These are phyloP conservation scores for Thera obeliscata DNA, from an alignment of 2,888 invertebrate genomes.

Conservation along the genomic window DNA sequence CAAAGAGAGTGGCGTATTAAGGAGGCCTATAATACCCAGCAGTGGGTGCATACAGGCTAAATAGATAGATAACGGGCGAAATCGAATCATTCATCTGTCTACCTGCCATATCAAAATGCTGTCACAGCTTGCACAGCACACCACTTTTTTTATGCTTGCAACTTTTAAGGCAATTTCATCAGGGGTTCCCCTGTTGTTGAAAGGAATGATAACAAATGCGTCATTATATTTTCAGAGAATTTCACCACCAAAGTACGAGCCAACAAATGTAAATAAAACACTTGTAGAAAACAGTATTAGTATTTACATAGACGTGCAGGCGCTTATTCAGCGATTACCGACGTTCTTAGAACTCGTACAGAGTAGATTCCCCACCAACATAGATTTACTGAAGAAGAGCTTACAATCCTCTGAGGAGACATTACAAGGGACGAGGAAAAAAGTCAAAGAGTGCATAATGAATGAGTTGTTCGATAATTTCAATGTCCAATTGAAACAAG, in stretches of 20 bases:
- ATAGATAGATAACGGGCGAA: too few species aligned
- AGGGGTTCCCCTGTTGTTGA: constrained; percentile 16
- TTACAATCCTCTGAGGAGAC: constrained; percentile 59
- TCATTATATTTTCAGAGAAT: constrained; percentile 59
- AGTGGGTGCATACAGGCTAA: too few species aligned
- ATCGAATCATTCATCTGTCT: too few species aligned
- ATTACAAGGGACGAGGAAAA: constrained; percentile 58
- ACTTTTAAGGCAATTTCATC: not conserved
- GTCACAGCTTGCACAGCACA: not conserved
- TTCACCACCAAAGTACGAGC: constrained; percentile 59
- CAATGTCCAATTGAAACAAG: constrained; percentile 88
- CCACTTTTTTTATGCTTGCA: not conserved
- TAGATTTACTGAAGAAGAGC: constrained; percentile 59
- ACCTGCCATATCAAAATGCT: too few species aligned
- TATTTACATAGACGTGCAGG: constrained; percentile 67
- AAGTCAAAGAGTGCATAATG: constrained; percentile 71
- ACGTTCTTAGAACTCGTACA: constrained; percentile 60
- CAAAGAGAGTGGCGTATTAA: too few species aligned
- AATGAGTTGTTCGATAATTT: constrained; percentile 73
- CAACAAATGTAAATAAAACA: constrained; percentile 63
- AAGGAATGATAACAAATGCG: constrained; percentile 1
- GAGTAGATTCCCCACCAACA: constrained; percentile 59
- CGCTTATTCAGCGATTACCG: constrained; percentile 62
- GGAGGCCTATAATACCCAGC: too few species aligned
- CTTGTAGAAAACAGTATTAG: constrained; percentile 71